phyloP scores from a whole-genome alignment of 2,113 vertebrate genomes.

The Phrynosoma blainvillii region DNA sequence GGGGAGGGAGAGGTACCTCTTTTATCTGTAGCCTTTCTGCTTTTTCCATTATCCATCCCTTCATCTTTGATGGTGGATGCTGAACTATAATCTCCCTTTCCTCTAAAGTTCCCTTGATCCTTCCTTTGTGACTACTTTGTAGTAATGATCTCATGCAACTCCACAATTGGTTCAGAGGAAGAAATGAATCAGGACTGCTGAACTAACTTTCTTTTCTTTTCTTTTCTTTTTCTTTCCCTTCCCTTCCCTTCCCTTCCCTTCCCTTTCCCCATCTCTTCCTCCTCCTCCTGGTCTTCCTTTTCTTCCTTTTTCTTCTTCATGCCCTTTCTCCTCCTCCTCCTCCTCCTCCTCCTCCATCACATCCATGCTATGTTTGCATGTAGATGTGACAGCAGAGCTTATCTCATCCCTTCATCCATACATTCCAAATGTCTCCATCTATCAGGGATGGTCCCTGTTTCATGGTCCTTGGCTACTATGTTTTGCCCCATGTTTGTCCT shows the following conservation, averaged over 20 bases:
- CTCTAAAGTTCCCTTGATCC: background rate
- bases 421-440: background rate
- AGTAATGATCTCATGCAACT: background rate
- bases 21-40: background rate
- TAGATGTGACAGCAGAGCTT: background rate
- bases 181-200: background rate
- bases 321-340: too few species aligned
- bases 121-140: background rate
- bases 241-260: too few species aligned
- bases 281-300: too few species aligned
- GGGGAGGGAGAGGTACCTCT: too few species aligned
- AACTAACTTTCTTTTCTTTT: too few species aligned
- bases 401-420: background rate
- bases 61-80: background rate
- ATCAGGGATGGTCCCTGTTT: background rate
- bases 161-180: background rate
- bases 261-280: too few species aligned
- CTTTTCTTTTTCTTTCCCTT: background rate
- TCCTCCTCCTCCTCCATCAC: too few species aligned
- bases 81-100: background rate
- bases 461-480: background rate
- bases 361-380: too few species aligned
- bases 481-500: background rate
- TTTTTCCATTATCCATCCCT: too few species aligned
- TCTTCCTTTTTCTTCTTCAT: too few species aligned